Base-by-base conservation (phyloP, 1,140 invertebrate species). In the Polyergus mexicanus region DNA sequence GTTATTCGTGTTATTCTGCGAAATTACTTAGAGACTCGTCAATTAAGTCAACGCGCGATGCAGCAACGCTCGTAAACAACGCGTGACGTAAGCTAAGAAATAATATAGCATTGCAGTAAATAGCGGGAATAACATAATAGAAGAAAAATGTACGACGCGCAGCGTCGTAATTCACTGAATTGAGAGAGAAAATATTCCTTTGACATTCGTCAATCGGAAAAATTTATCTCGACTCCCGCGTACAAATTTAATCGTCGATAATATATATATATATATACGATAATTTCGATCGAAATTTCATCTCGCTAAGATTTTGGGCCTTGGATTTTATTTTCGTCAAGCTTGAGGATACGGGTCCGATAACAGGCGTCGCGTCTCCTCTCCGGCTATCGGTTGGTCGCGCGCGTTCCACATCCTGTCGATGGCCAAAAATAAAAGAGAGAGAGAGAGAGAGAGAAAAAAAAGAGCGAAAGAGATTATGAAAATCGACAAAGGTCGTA, bases 31-130 rank as follows among this genome's bases (percentile, higher is more conserved):
- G 51, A 41, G 56, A 65, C 47, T 13, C 41, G 56, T 83, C 63
- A 41, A 78, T 88, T 63, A 65, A 38, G 32, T 63, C 62, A 72
- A 10, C 65, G 13, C n/a, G 11, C 22, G 71, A 69, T 60, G 68
- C 54, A 54, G 56, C 47, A 51, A 51, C 41, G 56, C 44, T 81
- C 58, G 47, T 76, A 88, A 84, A 84, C 68, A 81, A 72, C 28
- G 66, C 47, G 60, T 72, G 54, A 76, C 74, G 68, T 68, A 74
- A 68, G 58, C 56, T 44, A 11, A 11, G 19, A 22, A 56, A 65
- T 81, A 88, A 68, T n/a, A 76, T 19, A 11, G 19, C 13, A 44
- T 71, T 41, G 28, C 10, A 13, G 7, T 54, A 38, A 81, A 58
- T 25, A 54, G 22, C 47, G 66, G 44, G 65, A 4, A 32, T 16